Evolutionary conservation across 2,797 vertebrate genomes (phyloP).

Genomic region (Fistularia commersonii): DNA sequence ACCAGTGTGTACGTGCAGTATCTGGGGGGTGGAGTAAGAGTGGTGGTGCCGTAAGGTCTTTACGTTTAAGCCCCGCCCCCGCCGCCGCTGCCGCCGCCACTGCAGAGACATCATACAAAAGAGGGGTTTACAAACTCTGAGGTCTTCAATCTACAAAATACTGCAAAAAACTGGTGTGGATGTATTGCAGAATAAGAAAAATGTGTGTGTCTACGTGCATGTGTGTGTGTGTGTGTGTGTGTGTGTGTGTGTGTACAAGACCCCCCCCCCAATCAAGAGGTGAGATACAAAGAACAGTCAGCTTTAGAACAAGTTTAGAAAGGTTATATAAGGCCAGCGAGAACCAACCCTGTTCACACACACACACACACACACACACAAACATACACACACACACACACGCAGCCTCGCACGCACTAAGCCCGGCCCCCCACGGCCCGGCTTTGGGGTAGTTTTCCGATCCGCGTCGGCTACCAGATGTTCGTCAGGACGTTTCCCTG

Average conservation of each 20-base stretch:
- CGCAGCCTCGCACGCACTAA: too few relatives aligned
- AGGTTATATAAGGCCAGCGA: slow-evolving; percentile 79
- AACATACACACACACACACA: too few relatives aligned
- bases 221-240: too few relatives aligned
- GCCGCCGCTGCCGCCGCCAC: too few relatives aligned
- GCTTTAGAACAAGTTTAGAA: slow-evolving; percentile 78
- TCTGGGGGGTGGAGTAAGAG: slow-evolving; percentile 5
- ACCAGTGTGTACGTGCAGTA: slow-evolving; percentile 12
- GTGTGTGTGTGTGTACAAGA: too few relatives aligned
- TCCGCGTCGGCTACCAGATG: too few relatives aligned
- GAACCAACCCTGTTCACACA: slow-evolving; percentile 67
- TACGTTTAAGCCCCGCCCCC: too few relatives aligned
- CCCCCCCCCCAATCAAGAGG: slow-evolving; percentile 36
- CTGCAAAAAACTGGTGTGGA: slow-evolving; percentile 68
- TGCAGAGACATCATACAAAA: slow-evolving; percentile 71
- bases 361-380: slow-evolving; percentile 3
- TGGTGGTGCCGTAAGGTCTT: slow-evolving; percentile 40
- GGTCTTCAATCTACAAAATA: slow-evolving; percentile 74
- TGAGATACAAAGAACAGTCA: slow-evolving; percentile 84
- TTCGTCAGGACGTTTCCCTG: too few relatives aligned
- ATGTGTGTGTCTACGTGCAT: slow-evolving; percentile 66
- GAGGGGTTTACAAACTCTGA: slow-evolving; percentile 60
- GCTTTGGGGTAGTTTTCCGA: too few relatives aligned
- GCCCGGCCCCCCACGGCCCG: too few relatives aligned
- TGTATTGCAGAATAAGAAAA: slow-evolving; percentile 81